Evolutionary conservation across 2,888 invertebrate species (phyloP), one percentile per base, ranked within the genome.

Genomic region (Buathra laborator): DNA sequence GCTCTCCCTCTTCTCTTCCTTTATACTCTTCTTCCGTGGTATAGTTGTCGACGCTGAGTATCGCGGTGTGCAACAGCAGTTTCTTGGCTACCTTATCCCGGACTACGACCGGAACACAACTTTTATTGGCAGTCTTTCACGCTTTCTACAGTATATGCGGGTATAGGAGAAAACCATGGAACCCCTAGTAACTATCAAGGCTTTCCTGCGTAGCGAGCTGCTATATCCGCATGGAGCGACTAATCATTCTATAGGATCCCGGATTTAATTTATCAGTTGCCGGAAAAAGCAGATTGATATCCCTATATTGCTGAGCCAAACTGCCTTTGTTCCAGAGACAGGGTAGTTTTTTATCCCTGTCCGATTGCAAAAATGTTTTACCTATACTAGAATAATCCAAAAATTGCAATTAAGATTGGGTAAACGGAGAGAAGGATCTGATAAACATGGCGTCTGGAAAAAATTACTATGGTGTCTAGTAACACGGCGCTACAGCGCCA

Each of bases 111-210:
- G 77, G 51, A 81, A 67, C 68, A 67, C 67, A 74, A 70, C 78
- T 62, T 71, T 85, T 85, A 85, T 85, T 85, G 85, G 82, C 82
- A 82, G 78, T 85, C 64, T 80, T 76, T 85, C 82, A 83, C 70
- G 75, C 81, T 32, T 64, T 70, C 70, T 71, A 67, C 74, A n/a
- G 32, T n/a, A 9, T 64, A 46, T 66, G 76, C 68, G 64, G 70
- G 44, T 70, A 0, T 66, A 19, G 14, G 43, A 32, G 53, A 56
- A 32, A 62, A 32, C 19, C 29, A 59, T 12, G 29, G 48, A 48
- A 66, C 53, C 66, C 66, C 76, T 51, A 10, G 24, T 24, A 24
- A 24, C 19, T 24, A 37, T 71, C 19, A 3, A 10, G 51, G 51
- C 70, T 68, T 82, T 48, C 37, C 32, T 3, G 66, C 16, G 16